Base-by-base conservation (phyloP, 2,797 vertebrate species). In the Arrhamphus sclerolepis region DNA sequence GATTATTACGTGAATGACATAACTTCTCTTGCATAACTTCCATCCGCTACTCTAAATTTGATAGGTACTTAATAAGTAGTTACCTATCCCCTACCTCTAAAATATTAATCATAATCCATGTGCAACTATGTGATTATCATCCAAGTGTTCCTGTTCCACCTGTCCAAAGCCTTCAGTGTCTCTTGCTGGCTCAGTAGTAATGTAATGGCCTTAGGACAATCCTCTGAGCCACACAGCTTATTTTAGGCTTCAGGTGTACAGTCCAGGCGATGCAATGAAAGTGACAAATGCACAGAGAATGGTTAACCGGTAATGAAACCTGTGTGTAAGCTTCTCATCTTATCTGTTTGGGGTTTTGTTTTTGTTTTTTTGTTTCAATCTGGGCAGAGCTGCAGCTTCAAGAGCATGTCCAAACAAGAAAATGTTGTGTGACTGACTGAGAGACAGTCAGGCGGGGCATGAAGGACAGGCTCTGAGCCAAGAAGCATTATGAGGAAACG, bases 191-290 rank as follows among this genome's bases (percentile, higher is more conserved):
- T 90, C 86, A 86, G 85, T 82, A 65, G 66, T 63, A 83, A 75
- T 74, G 54, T 89, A 88, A 91, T 86, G 77, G 77, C 70, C 83
- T 91, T 92, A 91, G 56, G 56, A 66, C 84, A 92, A 92, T 92
- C 89, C 89, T 77, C 72, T 84, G 72, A 85, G 76, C 59, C 55
- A 62, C 66, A 44, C 51, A 6, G 66, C 85, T 81, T 89, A 89
- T 90, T 92, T 88, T 83, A 66, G 74, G 80, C 72, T 62, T 72
- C 31, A 40, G 39, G 21, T 54, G 22, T 56, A 40, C 66, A 28
- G 74, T 51, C 49, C 29, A 72, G 46, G 60, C 49, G 56, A 77
- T 72, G 56, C 62, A 62, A 70, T 65, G 54, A 75, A 81, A 69
- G 57, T 62, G 65, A 75, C 56, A 52, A 52, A 61, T 16, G 29